Base-by-base conservation (phyloP, 2,797 vertebrate species). In the Enteromius fasciolatus region DNA sequence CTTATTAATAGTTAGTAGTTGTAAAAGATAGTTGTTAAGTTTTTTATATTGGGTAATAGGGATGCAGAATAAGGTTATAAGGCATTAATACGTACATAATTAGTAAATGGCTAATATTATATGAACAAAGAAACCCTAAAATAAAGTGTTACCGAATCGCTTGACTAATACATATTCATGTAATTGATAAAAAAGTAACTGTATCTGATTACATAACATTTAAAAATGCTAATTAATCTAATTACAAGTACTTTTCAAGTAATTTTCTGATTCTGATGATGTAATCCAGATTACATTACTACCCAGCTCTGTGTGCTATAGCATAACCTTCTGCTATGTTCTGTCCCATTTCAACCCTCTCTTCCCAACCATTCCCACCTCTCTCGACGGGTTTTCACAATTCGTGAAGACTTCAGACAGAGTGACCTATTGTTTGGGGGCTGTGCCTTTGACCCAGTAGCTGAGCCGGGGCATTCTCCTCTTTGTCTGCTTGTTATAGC, bases 401-500 rank as follows among this genome's bases (percentile, higher is more conserved):
- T 90, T 91, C 90, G 90, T 90, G 91, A 90, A 92, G 93, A 90
- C 93, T 92, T 90, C 69, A 90, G 93, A 93, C 90, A 85, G 91
- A 87, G 76, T 87, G 84, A 86, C 79, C 91, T 87, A 94, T 94
- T 95, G 93, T 90, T 94, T 83, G 86, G 83, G 89, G 89, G 92
- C 92, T 91, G 93, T 90, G 91, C 90, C 90, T 88, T 86, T 86
- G 88, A 89, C 88, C 88, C 78, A 64, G 61, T 81, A 80, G 74
- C 89, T 91, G 83, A 86, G 83, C 83, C 67, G 75, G 87, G 89
- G 83, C 86, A 85, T 84, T 87, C 82, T 91, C 93, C 91, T 91
- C 90, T 91, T 94, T 95, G 95, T 94, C 91, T 93, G 92, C 93
- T 94, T 92, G 93, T 94, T 94, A 94, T 91, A 86, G 90, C 83